Percentiles rank a stretch among this genome's conserved stretches.
These are phyloP conservation scores for Drosophila ustulata DNA, from an alignment of 2,888 invertebrate species.

Conservation along the genomic window DNA sequence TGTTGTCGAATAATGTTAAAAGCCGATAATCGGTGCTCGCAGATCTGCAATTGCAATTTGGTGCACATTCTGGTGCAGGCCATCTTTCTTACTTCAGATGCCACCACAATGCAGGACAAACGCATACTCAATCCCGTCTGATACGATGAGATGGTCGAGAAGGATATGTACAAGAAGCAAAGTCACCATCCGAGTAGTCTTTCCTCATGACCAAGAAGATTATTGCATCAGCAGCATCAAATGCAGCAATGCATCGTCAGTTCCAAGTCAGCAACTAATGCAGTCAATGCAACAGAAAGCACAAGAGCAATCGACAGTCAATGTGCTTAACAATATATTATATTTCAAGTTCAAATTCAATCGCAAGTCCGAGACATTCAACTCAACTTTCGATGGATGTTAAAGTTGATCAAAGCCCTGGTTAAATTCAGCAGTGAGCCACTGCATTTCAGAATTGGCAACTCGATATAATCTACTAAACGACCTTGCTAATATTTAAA, in stretches of 20 bases:
- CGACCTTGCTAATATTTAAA: slow-evolving; percentile 1
- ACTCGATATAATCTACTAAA: not conserved
- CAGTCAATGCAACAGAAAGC: slow-evolving; percentile 61
- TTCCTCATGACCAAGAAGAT: slow-evolving; percentile 99
- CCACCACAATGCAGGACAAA: slow-evolving; percentile 97
- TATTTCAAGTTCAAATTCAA: not conserved
- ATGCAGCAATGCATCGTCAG: slow-evolving; percentile 67
- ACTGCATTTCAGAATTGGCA: not conserved
- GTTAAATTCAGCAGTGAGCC: not conserved
- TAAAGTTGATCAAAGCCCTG: not conserved
- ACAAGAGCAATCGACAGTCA: slow-evolving; percentile 71
- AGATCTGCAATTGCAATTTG: slow-evolving; percentile 98
- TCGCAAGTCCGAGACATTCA: not conserved
- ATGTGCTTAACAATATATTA: slow-evolving; percentile 55
- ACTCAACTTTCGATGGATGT: not conserved
- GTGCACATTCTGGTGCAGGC: slow-evolving; percentile 99
- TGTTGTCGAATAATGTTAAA: slow-evolving; percentile 85
- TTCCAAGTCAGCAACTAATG: slow-evolving; percentile 69
- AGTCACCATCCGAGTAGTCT: slow-evolving; percentile 98
- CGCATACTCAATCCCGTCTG: slow-evolving; percentile 99
- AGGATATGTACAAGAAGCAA: slow-evolving; percentile 99
- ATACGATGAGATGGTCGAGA: slow-evolving; percentile 99
- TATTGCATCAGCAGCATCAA: slow-evolving; percentile 86
- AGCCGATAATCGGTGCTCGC: slow-evolving; percentile 99
- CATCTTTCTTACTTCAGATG: slow-evolving; percentile 99